These are phyloP conservation scores for Rhinopomastus cyanomelas DNA, from an alignment of 2,113 vertebrate genomes.

Conservation along the genomic window DNA sequence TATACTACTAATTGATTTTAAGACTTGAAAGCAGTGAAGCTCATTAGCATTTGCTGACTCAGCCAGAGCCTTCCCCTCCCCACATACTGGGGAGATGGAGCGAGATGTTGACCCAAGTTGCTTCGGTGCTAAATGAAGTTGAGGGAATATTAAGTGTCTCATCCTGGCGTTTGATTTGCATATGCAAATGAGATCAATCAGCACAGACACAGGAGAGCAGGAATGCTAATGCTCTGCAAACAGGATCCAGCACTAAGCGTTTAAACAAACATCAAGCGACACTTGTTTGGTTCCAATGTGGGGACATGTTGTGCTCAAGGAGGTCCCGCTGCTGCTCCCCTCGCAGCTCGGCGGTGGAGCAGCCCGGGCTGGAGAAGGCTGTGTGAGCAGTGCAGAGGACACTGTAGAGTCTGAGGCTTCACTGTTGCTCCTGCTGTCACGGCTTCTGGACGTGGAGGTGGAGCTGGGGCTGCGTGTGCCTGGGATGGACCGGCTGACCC, in stretches of 20 bases:
- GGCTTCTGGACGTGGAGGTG: background rate
- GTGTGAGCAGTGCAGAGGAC: accelerated
- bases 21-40: slow-evolving; percentile 76
- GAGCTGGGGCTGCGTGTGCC: background rate
- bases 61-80: slow-evolving; percentile 48
- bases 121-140: slow-evolving; percentile 63
- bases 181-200: slow-evolving; percentile 76
- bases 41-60: slow-evolving; percentile 78
- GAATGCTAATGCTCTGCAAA: slow-evolving; percentile 42
- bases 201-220: slow-evolving; percentile 34
- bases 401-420: accelerated
- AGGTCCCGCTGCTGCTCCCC: background rate
- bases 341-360: accelerated
- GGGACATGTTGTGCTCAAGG: background rate
- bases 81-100: background rate
- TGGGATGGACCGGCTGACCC: background rate
- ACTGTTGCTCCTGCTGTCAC: accelerated
- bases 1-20: slow-evolving; percentile 82
- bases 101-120: slow-evolving; percentile 51
- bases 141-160: slow-evolving; percentile 65
- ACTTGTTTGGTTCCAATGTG: background rate
- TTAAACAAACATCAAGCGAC: background rate
- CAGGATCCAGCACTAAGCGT: background rate
- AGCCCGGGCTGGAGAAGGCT: accelerated
- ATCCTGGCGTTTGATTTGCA: slow-evolving; percentile 63